A percentile compares a stretch with the other conserved stretches of the same genome.
Evolutionary conservation across 2,888 invertebrate genomes (phyloP).

Genomic region (Diaprepes abbreviatus): DNA sequence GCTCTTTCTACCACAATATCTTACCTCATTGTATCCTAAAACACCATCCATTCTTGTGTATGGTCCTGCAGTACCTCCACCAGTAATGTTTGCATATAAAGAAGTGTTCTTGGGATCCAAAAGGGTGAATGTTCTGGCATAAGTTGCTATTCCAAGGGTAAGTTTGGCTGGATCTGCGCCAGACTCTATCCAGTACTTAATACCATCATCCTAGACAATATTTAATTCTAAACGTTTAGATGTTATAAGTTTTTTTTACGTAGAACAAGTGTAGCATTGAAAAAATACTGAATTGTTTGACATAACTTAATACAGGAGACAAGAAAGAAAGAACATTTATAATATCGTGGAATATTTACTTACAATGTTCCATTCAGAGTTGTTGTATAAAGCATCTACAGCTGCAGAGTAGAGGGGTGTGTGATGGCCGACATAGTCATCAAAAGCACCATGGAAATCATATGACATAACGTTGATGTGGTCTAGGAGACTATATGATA

Average conservation of each 20-base stretch:
- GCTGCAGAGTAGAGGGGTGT: constrained; percentile 73
- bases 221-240: no score
- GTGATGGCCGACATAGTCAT: constrained; percentile 75
- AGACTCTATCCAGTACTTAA: constrained; percentile 70
- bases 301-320: no score
- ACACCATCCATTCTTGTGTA: constrained; percentile 76
- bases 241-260: no score
- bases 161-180: constrained; percentile 76
- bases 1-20: no score
- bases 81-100: constrained; percentile 73
- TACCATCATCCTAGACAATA: constrained; percentile 68
- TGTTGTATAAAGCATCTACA: constrained; percentile 61
- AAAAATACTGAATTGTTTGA: no score
- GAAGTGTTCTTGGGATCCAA: constrained; percentile 65
- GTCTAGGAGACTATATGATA: constrained; percentile 55
- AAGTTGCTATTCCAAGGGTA: constrained; percentile 78
- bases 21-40: constrained; percentile 81
- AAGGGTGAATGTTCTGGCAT: constrained; percentile 79
- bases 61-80: constrained; percentile 74
- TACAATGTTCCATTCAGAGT: constrained; percentile 49
- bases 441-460: constrained; percentile 80
- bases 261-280: no score
- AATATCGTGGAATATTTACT: constrained; percentile 16
- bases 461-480: constrained; percentile 66
- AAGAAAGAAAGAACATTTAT: no score